Evolutionary conservation across 2,888 invertebrate species (phyloP).

Genomic region (Pecten maximus): DNA sequence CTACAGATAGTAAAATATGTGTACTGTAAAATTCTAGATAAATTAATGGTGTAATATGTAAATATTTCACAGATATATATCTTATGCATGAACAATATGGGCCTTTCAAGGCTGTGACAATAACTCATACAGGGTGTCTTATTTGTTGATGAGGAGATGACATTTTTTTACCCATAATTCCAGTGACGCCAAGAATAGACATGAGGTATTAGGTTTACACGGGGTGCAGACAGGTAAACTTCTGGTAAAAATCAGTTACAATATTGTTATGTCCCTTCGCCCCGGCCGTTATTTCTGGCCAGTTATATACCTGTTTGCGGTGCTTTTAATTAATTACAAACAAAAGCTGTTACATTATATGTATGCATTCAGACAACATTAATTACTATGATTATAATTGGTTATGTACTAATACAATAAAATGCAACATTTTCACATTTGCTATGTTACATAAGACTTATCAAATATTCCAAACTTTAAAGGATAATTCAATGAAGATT

Average conservation of each 20-base stretch:
- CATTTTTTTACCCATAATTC: constrained; percentile 24
- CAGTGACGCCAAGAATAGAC: constrained; percentile 32
- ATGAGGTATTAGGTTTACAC: constrained; percentile 19
- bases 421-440: not conserved
- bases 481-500: not conserved
- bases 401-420: constrained; percentile 2
- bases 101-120: constrained; percentile 8
- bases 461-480: not conserved
- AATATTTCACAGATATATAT: not conserved
- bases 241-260: not conserved
- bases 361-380: constrained; percentile 13
- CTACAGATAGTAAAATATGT: not conserved
- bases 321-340: constrained; percentile 29
- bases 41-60: not conserved
- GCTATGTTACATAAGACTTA: not conserved
- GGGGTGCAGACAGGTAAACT: constrained; percentile 28
- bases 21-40: not conserved
- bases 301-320: constrained; percentile 22
- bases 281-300: constrained; percentile 17
- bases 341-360: not conserved
- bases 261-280: not conserved
- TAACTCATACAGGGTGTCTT: not conserved
- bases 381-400: not conserved
- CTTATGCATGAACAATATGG: not conserved
- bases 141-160: constrained; percentile 2